Evolutionary conservation across 2,113 vertebrate species (phyloP).

Genomic region (Onychostruthus taczanowskii): DNA sequence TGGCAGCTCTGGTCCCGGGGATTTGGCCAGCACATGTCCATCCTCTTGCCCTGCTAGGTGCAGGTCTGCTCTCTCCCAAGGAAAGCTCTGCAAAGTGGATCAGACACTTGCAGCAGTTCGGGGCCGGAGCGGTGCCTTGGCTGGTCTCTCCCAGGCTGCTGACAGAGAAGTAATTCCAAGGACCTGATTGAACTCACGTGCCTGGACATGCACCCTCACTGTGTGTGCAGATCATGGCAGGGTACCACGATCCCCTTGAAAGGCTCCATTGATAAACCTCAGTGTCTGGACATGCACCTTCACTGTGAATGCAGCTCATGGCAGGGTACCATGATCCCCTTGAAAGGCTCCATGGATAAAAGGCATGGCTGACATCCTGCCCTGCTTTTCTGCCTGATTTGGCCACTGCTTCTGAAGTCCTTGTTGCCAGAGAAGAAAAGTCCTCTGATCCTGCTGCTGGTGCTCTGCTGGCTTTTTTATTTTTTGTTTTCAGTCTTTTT

Average conservation of each 20-base stretch:
- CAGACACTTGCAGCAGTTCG: fast-evolving
- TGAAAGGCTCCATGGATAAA: neutral
- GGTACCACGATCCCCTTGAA: fast-evolving
- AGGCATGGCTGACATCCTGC: fast-evolving
- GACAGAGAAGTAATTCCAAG: neutral
- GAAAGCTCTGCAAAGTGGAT: fast-evolving
- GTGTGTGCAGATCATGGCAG: neutral
- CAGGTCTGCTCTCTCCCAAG: neutral
- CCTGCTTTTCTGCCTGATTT: neutral
- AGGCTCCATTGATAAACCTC: neutral
- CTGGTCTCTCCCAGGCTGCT: neutral
- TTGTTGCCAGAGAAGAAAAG: neutral
- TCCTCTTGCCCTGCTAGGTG: neutral
- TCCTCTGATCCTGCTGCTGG: neutral
- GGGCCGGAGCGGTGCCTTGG: fast-evolving
- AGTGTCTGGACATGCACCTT: neutral
- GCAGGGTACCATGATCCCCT: fast-evolving
- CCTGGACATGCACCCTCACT: fast-evolving
- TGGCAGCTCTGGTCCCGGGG: fast-evolving
- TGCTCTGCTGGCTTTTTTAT: neutral
- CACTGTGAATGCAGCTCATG: neutral
- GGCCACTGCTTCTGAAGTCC: neutral
- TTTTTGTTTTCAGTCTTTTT: neutral
- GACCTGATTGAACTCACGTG: neutral
- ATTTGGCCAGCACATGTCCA: fast-evolving